Percentiles rank a stretch among this genome's conserved stretches.
Conservation (phyloP, 2,113 vertebrate genomes). For the Colius striatus region DNA sequence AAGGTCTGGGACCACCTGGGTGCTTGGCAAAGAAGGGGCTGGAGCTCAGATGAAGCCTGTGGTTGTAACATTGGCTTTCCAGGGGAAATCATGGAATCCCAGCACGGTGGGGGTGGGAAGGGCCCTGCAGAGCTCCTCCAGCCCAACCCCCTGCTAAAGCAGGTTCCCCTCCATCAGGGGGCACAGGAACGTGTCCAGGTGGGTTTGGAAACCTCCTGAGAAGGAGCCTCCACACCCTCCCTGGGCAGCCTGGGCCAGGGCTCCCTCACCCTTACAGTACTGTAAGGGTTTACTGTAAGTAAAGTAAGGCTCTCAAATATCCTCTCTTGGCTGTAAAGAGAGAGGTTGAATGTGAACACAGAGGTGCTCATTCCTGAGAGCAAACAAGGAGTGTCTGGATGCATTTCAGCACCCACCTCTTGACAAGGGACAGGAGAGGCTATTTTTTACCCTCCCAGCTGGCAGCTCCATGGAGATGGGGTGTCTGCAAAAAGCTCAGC, state of each 20-base stretch:
- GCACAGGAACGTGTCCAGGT: too few relatives aligned
- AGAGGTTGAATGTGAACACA: background rate
- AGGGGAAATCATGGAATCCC: background rate
- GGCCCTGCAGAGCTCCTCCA: too few relatives aligned
- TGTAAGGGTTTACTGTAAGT: too few relatives aligned
- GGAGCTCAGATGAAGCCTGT: background rate
- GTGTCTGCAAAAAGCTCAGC: background rate
- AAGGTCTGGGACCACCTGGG: background rate
- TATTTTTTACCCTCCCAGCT: background rate
- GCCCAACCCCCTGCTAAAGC: too few relatives aligned
- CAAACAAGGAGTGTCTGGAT: rapidly evolving
- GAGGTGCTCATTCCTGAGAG: background rate
- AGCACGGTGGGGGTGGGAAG: too few relatives aligned
- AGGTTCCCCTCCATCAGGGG: too few relatives aligned
- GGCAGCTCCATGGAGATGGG: background rate
- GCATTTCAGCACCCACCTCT: background rate
- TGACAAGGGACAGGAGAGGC: background rate
- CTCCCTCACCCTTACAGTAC: too few relatives aligned
- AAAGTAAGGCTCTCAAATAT: background rate
- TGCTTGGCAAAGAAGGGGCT: background rate
- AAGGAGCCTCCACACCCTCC: too few relatives aligned
- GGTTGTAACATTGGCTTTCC: background rate
- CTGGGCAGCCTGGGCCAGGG: too few relatives aligned
- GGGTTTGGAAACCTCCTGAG: too few relatives aligned
- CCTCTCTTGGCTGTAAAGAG: background rate